Evolutionary conservation across 2,888 invertebrate species (phyloP), one percentile per base, ranked within the genome.

Genomic region (Lasioglossum pauxillum): DNA sequence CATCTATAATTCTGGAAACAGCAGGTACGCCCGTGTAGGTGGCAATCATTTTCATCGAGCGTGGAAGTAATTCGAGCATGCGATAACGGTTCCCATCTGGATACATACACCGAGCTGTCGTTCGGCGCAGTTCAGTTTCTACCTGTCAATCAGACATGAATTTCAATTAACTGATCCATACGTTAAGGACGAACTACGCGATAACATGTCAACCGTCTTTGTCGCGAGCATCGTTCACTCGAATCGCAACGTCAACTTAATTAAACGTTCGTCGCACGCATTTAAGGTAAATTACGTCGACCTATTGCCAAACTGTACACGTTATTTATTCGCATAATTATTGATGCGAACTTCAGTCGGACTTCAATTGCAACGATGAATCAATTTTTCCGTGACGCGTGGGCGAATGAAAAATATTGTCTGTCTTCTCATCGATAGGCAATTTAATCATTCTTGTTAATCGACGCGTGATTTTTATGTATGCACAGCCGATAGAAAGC

Each of bases 161-260:
- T 80, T 85, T 82, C 86, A 80, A 86, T 86, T 80, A 82, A 78
- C 76, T 77, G 74, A 69, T 41, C 71, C n/a, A 73, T 77, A 46
- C 67, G 73, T 67, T 57, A 79, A 82, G 77, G 53, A 77, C 79
- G 67, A 78, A 27, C 35, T 2, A 19, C 14, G 49, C 27, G 73
- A 73, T 78, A 81, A 67, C 67, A 80, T 23, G 19, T 57, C 27
- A 16, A 27, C 44, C 31, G 35, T 35, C 31, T 41, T 79, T 60
- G 78, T 79, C 60, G 57, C 57, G 44, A 14, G 41, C 38, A 73
- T 73, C 31, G 23, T 67, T 49, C 69, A 41, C 49, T 44, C 53
- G 67, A 46, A 77, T 82, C 57, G 82, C 44, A 38, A 27, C 53
- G 46, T 31, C 31, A 27, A 46, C 64, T 80, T 74, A 60, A 74